Conservation (phyloP, 1,140 invertebrate species). For the Caenorhabditis brenneri region DNA sequence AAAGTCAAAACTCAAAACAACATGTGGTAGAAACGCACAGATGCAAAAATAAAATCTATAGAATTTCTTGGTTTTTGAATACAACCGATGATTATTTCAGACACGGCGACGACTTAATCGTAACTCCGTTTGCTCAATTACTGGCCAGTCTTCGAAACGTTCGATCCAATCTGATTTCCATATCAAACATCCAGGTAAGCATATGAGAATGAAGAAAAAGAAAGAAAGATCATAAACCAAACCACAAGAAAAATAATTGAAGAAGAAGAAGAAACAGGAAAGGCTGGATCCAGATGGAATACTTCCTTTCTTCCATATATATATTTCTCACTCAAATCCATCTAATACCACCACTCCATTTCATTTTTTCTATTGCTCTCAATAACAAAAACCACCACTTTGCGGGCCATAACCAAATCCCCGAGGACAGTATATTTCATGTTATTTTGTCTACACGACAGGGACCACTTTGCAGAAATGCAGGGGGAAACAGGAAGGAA, state of each 20-base stretch:
- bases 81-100: constrained; percentile 58
- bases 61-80: neutral
- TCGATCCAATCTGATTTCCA: constrained; percentile 92
- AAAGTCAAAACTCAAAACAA: neutral
- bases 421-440: constrained; percentile 15
- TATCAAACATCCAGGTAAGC: constrained; percentile 83
- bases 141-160: constrained; percentile 95
- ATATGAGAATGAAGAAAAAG: too few species aligned
- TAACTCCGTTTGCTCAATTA: constrained; percentile 99
- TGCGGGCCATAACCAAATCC: neutral
- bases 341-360: neutral
- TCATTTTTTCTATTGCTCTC: neutral
- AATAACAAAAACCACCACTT: neutral
- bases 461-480: neutral
- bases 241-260: too few species aligned
- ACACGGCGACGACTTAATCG: constrained; percentile 75
- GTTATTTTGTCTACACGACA: constrained; percentile 13
- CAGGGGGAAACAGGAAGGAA: neutral
- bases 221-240: neutral
- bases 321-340: neutral
- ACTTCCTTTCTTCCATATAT: neutral
- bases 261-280: constrained; percentile 71
- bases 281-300: neutral
- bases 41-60: neutral
- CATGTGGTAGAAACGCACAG: neutral